Evolutionary conservation across 2,888 invertebrate species (phyloP), one percentile per base, ranked within the genome.

Genomic region (Opisthograptis luteolata): DNA sequence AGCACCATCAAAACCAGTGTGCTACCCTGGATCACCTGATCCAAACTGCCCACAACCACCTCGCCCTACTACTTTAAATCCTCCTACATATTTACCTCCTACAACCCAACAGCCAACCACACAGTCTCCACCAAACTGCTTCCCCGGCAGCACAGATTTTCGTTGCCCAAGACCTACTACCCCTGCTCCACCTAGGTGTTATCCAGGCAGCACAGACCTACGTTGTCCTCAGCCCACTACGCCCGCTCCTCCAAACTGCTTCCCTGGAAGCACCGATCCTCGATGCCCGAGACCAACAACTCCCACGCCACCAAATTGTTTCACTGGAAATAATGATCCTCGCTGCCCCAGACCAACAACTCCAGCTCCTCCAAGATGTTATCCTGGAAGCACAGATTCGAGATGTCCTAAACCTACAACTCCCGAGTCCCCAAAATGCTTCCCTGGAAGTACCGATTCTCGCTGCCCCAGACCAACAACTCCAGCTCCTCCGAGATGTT

Each of bases 21-120:
- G 80, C 37, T 79, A 70, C 45, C 79, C 81, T 0, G 80, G 82
- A 7, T n/a, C n/a, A n/a, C n/a, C n/a, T n/a, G n/a, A n/a, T n/a
- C n/a, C n/a, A n/a, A n/a, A n/a, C n/a, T n/a, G n/a, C n/a, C n/a
- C n/a, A n/a, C n/a, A n/a, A n/a, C n/a, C n/a, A n/a, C n/a, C n/a
- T n/a, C n/a, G n/a, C n/a, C n/a, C n/a, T n/a, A n/a, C n/a, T n/a
- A n/a, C n/a, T n/a, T n/a, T n/a, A n/a, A n/a, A n/a, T n/a, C n/a
- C n/a, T n/a, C n/a, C n/a, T n/a, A n/a, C n/a, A n/a, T n/a, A n/a
- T n/a, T n/a, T n/a, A n/a, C n/a, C n/a, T n/a, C n/a, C n/a, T n/a
- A n/a, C n/a, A n/a, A n/a, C n/a, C n/a, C n/a, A n/a, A n/a, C n/a
- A 48, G 36, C 66, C 70, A 0, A 69, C 70, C 1, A 68, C 71